Conservation (phyloP, 2,797 vertebrate species). For the Argyrosomus regius region DNA sequence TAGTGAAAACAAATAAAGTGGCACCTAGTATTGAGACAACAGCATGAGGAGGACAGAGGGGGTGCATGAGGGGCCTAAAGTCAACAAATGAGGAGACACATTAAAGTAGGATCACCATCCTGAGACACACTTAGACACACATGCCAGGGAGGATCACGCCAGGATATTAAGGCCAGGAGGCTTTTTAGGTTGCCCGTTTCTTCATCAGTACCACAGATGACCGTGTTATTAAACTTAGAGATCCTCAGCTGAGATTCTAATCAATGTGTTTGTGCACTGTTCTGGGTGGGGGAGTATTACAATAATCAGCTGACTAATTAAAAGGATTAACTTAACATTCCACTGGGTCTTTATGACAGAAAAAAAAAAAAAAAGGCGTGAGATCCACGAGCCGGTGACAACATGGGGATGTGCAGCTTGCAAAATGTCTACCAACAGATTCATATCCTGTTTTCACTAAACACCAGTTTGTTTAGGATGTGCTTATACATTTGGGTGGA, state of each 20-base stretch:
- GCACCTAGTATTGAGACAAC: constrained; percentile 28
- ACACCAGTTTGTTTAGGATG: constrained; percentile 54
- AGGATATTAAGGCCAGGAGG: constrained; percentile 65
- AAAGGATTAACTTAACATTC: constrained; percentile 39
- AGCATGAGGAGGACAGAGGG: background rate
- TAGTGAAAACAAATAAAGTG: constrained; percentile 58
- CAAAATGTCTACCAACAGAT: constrained; percentile 27
- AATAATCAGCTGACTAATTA: constrained; percentile 40
- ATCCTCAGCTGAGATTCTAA: constrained; percentile 23
- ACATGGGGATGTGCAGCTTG: background rate
- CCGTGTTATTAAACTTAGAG: constrained; percentile 30
- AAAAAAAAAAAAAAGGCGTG: background rate
- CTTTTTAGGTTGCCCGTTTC: constrained; percentile 51
- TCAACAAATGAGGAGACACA: constrained; percentile 65
- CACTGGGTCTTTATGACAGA: background rate
- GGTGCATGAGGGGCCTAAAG: constrained; percentile 32
- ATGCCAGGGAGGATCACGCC: constrained; percentile 50
- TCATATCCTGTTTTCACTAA: constrained; percentile 67
- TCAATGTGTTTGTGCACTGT: constrained; percentile 31
- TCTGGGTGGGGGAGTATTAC: background rate
- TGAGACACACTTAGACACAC: constrained; percentile 59
- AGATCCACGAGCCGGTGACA: constrained; percentile 11
- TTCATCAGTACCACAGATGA: constrained; percentile 33
- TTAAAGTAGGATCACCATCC: constrained; percentile 64
- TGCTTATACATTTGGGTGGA: constrained; percentile 36